Evolutionary conservation across 2,113 vertebrate genomes (phyloP), one percentile per base, ranked within the genome.

Genomic region (Redunca redunca): DNA sequence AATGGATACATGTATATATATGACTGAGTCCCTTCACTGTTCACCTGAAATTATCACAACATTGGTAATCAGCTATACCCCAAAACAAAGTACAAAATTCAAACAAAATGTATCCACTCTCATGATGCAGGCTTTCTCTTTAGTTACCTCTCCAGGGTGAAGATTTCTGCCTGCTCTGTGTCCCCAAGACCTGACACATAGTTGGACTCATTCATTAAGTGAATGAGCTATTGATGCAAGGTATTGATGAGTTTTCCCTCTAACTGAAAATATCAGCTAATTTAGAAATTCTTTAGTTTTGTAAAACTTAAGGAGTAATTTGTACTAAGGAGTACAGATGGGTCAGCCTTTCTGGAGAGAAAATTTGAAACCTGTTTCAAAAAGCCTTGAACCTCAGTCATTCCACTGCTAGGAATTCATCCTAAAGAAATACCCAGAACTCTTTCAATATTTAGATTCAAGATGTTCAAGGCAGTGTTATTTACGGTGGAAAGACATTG

Each of bases 341-440:
- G 14, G 12, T 71, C 21, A 12, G 9, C 36, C 60, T 87, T 64
- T 40, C 80, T 33, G 58, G 52, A 88, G 48, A 40, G 26, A 57
- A 82, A 57, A 60, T 86, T 60, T 26, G 33, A 74, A 53, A 33
- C 30, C 26, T 82, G 14, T 10, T 77, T 83, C 30, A 4, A 40
- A 90, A 77, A 55, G 3, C 7, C 71, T 93, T 17, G 28, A 74
- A 26, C 7, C 25, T 25, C 48, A 91, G 87, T 2, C 4, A 74
- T 60, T 48, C 8, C 14, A 9, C 23, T 10, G 30, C 53, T 77
- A 62, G 25, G 87, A 82, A 90, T 83, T 87, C 36, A n/a, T n/a
- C 25, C 36, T 26, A 52, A 88, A 90, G 52, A 57, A 87, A 55
- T n/a, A 58, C 16, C 57, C 53, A 50, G 88, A 91, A 84, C 60